Base-by-base conservation (phyloP, 1,140 invertebrate species). In the Bombus breviceps region DNA sequence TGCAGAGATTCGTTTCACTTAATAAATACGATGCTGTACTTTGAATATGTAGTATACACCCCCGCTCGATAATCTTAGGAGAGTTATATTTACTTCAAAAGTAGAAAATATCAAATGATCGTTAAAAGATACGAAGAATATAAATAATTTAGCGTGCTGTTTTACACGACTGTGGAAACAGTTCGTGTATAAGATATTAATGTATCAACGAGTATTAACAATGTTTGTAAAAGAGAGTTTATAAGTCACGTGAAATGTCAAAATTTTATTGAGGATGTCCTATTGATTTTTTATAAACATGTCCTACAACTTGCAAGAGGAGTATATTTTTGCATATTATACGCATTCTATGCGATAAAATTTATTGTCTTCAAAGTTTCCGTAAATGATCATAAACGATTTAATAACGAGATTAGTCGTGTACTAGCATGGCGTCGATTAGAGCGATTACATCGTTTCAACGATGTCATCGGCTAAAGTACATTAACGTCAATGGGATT, bases 401-500 rank as follows among this genome's bases (percentile, higher is more conserved):
- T 18, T 47, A 64, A 43, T 80, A 80, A 80, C 53, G 25, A 53
- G 66, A 80, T 80, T 80, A 69, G 6, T 25, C n/a, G 15, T n/a
- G 15, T 62, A 62, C 34, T 2, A 25, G 32, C n/a, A 13, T 12
- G n/a, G 12, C 25, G 15, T 47, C 25, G 37, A 43, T 80, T 39
- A 37, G 43, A 15, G 9, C 5, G 18, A 37, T 69, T 47, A 37
- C 62, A n/a, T 37, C 32, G 39, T 80, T 53, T 53, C 41, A 32
- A 18, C 64, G 12, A 59, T 37, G 18, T 74, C 18, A 6, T 25
- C 39, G n/a, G n/a, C 25, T 22, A 9, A 78, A 78, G 32, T 32
- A n/a, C 37, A 64, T 78, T 66, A 78, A 39, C 76, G 76, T 78
- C 76, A 32, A 78, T 41, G 39, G 76, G 76, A 78, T 78, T 78